Percentiles rank a stretch among this genome's conserved stretches.
Conservation (phyloP, 2,113 vertebrate species). For the Cyphomyrus discorhynchus region DNA sequence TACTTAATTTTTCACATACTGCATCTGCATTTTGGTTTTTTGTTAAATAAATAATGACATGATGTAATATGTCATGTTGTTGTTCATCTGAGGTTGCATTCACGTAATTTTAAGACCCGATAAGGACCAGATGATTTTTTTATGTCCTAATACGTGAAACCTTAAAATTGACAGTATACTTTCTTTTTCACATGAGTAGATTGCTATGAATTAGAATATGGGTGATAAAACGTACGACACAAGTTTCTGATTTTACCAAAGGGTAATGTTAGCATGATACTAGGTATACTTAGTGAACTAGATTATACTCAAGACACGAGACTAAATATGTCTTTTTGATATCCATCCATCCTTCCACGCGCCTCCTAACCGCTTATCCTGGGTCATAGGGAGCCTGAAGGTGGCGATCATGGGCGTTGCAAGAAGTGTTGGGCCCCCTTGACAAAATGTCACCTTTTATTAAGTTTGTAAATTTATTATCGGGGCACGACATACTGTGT, state of each 20-base stretch:
- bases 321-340: not conserved
- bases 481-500: not conserved
- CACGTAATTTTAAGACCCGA: too few relatives aligned
- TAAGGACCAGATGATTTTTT: too few relatives aligned
- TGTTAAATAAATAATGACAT: too few relatives aligned
- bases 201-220: not conserved
- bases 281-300: not conserved
- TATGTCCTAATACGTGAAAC: too few relatives aligned
- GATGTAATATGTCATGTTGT: too few relatives aligned
- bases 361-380: not conserved
- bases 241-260: not conserved
- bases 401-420: not conserved
- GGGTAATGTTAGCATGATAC: not conserved
- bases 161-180: too few relatives aligned
- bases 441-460: not conserved
- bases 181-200: not conserved
- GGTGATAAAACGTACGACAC: not conserved
- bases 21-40: too few relatives aligned
- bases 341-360: not conserved
- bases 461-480: not conserved
- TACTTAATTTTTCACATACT: too few relatives aligned
- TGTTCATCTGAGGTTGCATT: too few relatives aligned
- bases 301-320: not conserved
- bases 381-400: not conserved
- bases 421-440: not conserved